Evolutionary conservation across 2,797 vertebrate species (phyloP).

Genomic region (Rousettus madagascariensis): DNA sequence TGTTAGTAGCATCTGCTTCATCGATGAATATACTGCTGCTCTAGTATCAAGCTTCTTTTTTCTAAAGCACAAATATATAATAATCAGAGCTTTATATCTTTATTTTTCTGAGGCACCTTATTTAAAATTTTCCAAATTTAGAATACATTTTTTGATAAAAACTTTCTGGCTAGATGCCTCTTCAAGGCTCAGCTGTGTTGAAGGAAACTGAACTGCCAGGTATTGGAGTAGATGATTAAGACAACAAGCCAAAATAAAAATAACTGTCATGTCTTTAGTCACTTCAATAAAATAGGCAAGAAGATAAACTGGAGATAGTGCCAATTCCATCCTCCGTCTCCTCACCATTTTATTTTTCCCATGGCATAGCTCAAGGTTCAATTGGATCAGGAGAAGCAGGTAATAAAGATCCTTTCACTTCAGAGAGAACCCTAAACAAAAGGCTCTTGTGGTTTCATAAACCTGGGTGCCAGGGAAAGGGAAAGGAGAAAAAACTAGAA

Average conservation of each 20-base stretch:
- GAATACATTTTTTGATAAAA: background rate
- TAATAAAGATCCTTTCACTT: background rate
- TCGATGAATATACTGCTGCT: background rate
- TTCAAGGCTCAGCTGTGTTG: background rate
- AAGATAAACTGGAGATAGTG: background rate
- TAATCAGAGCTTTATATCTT: background rate
- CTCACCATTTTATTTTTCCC: background rate
- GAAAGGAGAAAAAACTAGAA: too few species aligned
- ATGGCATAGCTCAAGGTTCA: background rate
- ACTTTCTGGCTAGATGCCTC: background rate
- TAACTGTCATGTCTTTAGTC: background rate
- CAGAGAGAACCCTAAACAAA: background rate
- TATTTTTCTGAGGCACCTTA: background rate
- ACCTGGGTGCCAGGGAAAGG: background rate
- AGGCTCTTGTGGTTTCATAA: background rate
- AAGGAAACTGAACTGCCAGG: background rate
- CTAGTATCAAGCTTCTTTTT: background rate
- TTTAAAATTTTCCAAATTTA: background rate
- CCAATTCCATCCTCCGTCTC: fast-evolving
- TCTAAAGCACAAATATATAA: background rate
- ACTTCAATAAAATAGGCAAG: background rate
- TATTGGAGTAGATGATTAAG: background rate
- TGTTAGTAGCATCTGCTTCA: background rate
- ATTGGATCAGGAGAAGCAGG: background rate
- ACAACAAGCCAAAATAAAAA: background rate